Percentiles rank a stretch among this genome's conserved stretches.
Evolutionary conservation across 2,888 invertebrate genomes (phyloP).

Genomic region (Hirtodrosophila duncani): DNA sequence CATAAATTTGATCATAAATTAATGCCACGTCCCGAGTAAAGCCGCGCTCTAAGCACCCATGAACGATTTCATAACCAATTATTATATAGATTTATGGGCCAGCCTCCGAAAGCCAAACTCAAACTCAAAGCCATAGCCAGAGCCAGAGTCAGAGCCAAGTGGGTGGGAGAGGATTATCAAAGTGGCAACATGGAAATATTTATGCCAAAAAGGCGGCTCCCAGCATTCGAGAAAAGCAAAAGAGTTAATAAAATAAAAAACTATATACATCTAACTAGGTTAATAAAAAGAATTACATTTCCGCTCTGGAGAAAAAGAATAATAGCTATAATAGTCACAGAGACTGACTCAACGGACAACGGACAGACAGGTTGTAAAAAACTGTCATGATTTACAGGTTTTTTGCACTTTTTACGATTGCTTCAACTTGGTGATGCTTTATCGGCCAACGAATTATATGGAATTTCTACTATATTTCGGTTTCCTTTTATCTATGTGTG

Average conservation of each 20-base stretch:
- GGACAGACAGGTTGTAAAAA: conserved; percentile 52
- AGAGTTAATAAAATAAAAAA: conserved; percentile 9
- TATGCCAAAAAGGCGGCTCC: too few species aligned
- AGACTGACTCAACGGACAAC: conserved; percentile 14
- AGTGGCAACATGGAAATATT: conserved; percentile 7
- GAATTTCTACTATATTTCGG: conserved; percentile 39
- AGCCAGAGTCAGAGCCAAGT: too few species aligned
- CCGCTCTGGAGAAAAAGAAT: conserved; percentile 31
- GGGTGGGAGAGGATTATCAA: conserved; percentile 26
- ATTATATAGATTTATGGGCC: conserved; percentile 58
- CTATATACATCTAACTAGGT: background rate
- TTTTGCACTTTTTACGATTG: conserved; percentile 69
- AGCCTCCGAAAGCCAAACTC: too few species aligned
- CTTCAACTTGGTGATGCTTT: conserved; percentile 36
- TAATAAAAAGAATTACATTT: conserved; percentile 39
- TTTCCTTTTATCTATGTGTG: conserved; percentile 19
- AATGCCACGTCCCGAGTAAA: too few species aligned
- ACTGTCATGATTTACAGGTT: conserved; percentile 72
- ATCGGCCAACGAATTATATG: conserved; percentile 55
- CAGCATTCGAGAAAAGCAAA: too few species aligned
- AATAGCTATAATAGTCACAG: conserved; percentile 11
- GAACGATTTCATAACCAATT: conserved; percentile 67
- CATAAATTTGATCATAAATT: conserved; percentile 27
- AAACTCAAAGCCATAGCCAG: too few species aligned
- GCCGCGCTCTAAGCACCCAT: conserved; percentile 41